phyloP scores from a whole-genome alignment of 2,113 vertebrate genomes.

The Collichthys lucidus region DNA sequence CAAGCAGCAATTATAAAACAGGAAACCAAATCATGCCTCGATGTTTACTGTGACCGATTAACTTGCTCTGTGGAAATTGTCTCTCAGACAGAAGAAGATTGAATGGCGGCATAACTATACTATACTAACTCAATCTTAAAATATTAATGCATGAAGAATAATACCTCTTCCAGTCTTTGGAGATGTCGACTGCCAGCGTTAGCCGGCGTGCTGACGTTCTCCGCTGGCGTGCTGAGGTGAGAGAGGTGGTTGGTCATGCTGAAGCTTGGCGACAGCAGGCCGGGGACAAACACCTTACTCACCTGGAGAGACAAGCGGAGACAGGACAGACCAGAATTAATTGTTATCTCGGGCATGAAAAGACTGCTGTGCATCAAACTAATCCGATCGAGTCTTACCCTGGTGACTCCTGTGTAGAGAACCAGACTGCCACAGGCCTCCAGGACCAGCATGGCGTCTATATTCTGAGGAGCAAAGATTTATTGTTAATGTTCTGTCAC shows the following conservation, averaged over 20 bases:
- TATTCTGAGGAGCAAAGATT: constrained; percentile 80
- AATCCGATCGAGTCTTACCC: constrained; percentile 78
- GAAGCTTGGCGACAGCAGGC: constrained; percentile 89
- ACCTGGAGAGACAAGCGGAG: constrained; percentile 82
- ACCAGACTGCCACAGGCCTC: constrained; percentile 94
- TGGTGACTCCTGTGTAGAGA: constrained; percentile 93
- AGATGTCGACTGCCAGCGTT: constrained; percentile 88
- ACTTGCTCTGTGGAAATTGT: constrained; percentile 16
- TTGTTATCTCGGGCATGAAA: not conserved
- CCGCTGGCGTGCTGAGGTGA: constrained; percentile 86
- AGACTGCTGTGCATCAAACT: not conserved
- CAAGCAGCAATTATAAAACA: not conserved
- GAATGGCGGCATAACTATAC: not conserved
- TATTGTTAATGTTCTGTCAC: not conserved
- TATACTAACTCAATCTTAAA: not conserved
- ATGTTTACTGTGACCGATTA: constrained; percentile 13
- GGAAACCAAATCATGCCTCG: constrained; percentile 25
- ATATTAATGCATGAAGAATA: not conserved
- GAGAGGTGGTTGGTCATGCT: constrained; percentile 86
- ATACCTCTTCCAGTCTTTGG: constrained; percentile 91
- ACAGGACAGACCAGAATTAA: not conserved
- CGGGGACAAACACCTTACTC: constrained; percentile 95
- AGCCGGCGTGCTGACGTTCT: constrained; percentile 89
- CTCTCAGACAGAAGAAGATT: not conserved
- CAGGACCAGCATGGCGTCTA: constrained; percentile 91